Evolutionary conservation across 2,113 vertebrate species (phyloP).

Genomic region (Arizona elegans): DNA sequence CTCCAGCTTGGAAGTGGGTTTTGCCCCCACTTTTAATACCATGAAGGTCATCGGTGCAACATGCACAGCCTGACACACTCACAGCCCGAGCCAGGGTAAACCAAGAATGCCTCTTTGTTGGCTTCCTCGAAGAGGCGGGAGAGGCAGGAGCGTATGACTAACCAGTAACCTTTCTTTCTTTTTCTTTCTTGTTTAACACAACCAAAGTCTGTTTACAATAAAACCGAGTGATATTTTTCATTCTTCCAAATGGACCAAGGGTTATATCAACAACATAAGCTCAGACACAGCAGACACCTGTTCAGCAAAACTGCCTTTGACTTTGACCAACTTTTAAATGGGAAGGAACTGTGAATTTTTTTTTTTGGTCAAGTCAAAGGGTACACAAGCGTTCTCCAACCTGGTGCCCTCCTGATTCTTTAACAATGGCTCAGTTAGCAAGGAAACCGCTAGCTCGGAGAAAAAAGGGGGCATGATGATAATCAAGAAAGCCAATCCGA

Average conservation of each 20-base stretch:
- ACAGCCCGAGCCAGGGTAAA: background rate
- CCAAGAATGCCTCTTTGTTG: background rate
- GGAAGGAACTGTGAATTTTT: background rate
- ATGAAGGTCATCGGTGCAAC: background rate
- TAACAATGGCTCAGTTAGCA: background rate
- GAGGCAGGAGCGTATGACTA: slow-evolving; percentile 66
- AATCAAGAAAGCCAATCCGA: background rate
- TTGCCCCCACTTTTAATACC: accelerated
- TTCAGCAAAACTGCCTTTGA: slow-evolving; percentile 52
- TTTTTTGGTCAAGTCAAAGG: background rate
- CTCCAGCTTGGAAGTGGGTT: accelerated
- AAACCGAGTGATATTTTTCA: slow-evolving; percentile 73
- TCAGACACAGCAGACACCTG: slow-evolving; percentile 89
- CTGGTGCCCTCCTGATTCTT: background rate
- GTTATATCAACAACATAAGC: slow-evolving; percentile 82
- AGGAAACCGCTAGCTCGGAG: background rate
- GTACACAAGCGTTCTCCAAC: background rate
- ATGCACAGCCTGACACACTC: background rate
- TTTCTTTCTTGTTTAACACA: slow-evolving; percentile 69
- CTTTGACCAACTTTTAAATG: slow-evolving; percentile 35
- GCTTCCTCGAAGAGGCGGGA: slow-evolving; percentile 11
- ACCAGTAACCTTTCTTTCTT: slow-evolving; percentile 74
- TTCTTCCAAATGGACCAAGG: slow-evolving; percentile 85
- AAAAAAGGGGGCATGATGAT: background rate
- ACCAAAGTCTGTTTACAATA: slow-evolving; percentile 78